phyloP scores from a whole-genome alignment of 2,888 invertebrate genomes.

The Hirtodrosophila alboralis region DNA sequence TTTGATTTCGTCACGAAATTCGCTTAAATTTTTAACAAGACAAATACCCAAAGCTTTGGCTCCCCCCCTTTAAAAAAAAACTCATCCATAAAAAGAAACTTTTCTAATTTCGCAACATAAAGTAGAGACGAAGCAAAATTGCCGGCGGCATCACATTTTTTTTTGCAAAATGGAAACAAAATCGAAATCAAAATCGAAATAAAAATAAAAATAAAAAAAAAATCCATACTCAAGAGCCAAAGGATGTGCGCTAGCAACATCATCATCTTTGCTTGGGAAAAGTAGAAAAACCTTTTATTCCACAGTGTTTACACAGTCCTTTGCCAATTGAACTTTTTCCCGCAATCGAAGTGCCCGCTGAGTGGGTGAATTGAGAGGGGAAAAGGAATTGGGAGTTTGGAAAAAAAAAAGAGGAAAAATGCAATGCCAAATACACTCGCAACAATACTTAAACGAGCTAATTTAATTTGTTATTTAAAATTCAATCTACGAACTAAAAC shows the following conservation, averaged over 20 bases:
- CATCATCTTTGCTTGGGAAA: conserved; percentile 57
- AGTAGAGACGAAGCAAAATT: conserved; percentile 40
- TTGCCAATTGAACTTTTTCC: conserved; percentile 76
- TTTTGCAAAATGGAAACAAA: conserved; percentile 27
- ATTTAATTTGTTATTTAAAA: conserved; percentile 83
- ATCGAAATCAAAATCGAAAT: conserved; percentile 62
- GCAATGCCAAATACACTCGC: conserved; percentile 51
- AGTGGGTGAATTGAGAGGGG: background rate
- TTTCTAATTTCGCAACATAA: conserved; percentile 74
- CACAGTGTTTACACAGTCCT: conserved; percentile 78
- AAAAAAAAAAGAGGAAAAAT: background rate
- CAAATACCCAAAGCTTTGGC: conserved; percentile 74
- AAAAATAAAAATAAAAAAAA: conserved; percentile 34
- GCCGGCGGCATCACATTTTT: conserved; percentile 64
- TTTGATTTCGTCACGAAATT: conserved; percentile 61
- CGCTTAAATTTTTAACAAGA: conserved; percentile 80
- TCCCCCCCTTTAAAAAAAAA: conserved; percentile 4
- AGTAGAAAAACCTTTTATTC: conserved; percentile 83
- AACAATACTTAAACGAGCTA: conserved; percentile 81
- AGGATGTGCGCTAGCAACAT: conserved; percentile 9
- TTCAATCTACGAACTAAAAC: conserved; percentile 83
- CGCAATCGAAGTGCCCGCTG: conserved; percentile 30
- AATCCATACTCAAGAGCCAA: conserved; percentile 23
- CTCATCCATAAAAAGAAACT: conserved; percentile 51
- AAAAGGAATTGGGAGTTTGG: background rate